phyloP scores from a whole-genome alignment of 1,140 invertebrate genomes.

The Drosophila leontia region DNA sequence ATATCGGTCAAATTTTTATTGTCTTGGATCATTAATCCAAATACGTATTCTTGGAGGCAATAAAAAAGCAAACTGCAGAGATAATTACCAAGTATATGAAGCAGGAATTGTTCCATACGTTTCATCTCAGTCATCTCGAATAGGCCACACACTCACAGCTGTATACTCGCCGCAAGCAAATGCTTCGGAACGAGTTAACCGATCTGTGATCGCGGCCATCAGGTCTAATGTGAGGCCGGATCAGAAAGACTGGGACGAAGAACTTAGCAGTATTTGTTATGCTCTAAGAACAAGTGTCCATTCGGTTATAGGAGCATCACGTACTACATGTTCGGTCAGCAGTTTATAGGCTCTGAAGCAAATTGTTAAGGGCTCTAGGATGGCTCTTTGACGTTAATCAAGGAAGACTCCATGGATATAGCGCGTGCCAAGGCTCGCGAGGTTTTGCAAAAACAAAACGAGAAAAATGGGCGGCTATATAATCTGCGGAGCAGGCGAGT shows the following conservation, averaged over 20 bases:
- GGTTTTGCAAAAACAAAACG: no score
- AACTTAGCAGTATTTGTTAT: background rate
- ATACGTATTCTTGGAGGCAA: background rate
- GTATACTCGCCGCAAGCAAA: background rate
- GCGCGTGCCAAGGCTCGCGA: background rate
- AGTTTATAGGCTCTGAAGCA: background rate
- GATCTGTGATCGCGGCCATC: background rate
- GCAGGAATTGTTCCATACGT: slow-evolving; percentile 29
- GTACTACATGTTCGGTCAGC: slow-evolving; percentile 22
- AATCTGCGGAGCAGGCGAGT: no score
- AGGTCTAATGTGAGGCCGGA: background rate
- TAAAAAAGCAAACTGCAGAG: background rate
- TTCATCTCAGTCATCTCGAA: background rate
- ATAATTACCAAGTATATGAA: slow-evolving; percentile 17
- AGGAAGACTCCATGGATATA: background rate
- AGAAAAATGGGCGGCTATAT: no score
- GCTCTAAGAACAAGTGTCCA: background rate
- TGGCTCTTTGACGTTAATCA: background rate
- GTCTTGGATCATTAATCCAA: background rate
- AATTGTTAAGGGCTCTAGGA: background rate
- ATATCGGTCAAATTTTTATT: no score
- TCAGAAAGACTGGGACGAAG: background rate
- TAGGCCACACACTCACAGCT: background rate
- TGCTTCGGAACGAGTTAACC: background rate
- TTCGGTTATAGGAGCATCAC: background rate